A percentile compares a stretch with the other conserved stretches of the same genome.
phyloP scores from a whole-genome alignment of 2,797 vertebrate genomes.

The Cheracebus regulus region DNA sequence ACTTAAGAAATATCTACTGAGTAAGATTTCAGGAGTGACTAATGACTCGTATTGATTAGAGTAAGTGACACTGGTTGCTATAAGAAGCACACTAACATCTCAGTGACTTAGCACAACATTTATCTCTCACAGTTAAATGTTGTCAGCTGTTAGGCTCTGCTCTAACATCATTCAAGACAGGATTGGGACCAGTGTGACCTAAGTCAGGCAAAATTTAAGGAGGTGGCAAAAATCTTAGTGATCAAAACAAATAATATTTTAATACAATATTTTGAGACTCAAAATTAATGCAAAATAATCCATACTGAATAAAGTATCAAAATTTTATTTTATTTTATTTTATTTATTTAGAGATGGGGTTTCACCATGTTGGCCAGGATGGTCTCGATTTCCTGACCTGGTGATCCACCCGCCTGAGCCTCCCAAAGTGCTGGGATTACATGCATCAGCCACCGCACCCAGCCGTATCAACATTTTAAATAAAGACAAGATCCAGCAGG shows the following conservation, averaged over 20 bases:
- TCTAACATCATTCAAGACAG: background rate
- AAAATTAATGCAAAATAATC: background rate
- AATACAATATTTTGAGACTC: background rate
- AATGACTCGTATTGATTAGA: background rate
- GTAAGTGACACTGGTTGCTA: background rate
- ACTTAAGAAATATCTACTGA: background rate
- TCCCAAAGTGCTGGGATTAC: too few species aligned
- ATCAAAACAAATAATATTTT: background rate
- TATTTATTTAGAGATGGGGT: too few species aligned
- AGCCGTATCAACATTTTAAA: background rate
- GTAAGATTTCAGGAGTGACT: background rate
- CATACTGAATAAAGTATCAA: background rate
- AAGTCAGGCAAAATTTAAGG: background rate
- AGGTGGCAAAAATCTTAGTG: background rate
- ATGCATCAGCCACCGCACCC: rapidly evolving
- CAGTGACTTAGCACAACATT: background rate
- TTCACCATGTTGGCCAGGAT: too few species aligned
- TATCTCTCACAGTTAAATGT: background rate
- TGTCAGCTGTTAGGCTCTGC: background rate
- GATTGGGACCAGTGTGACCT: background rate
- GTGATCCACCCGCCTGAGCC: too few species aligned
- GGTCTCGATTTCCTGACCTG: too few species aligned
- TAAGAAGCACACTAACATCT: background rate
- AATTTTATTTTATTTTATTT: too few species aligned
- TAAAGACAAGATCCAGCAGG: background rate